Evolutionary conservation across 2,113 vertebrate genomes (phyloP), one percentile per base, ranked within the genome.

Genomic region (Furnarius figulus): DNA sequence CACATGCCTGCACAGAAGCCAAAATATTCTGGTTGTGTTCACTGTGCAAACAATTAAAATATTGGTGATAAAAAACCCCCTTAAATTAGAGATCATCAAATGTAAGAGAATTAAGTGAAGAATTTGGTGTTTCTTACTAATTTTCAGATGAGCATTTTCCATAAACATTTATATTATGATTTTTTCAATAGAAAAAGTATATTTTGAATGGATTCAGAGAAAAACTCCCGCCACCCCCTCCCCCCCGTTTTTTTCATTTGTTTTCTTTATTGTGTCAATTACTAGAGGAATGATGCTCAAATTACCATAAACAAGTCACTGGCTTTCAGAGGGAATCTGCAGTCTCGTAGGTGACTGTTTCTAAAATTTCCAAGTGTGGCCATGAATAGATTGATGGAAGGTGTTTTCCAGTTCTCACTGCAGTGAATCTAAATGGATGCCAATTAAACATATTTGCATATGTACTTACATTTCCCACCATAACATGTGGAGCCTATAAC

Each of bases 381-480:
- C 63, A 63, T 76, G 66, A 80, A 50, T 49, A 61, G 66, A 74
- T 74, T 37, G 49, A 73, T 92, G 79, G 58, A 94, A 84, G 66
- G 62, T 87, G 24, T 47, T 86, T 74, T 80, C 52, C 25, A 35
- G 18, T 71, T 92, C 94, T 85, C n/a, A 63, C 65, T 92, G 61
- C 89, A 77, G 76, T 3, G 12, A 53, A 80, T 83, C 63, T 76
- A 91, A 85, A 90, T 74, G 55, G 42, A 1, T 78, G 24, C 81
- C 66, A 85, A 71, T 87, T 94, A 85, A 92, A 91, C 53, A 61
- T 58, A 56, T 89, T 89, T 91, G 70, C 35, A n/a, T 66, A 58
- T 16, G 31, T 68, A 44, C 56, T 74, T 77, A 15, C 14, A 35
- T 84, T 90, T 95, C 52, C 76, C 62, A 72, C 68, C 21, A 6